A percentile compares a stretch with the other conserved stretches of the same genome.
phyloP scores from a whole-genome alignment of 2,888 invertebrate species.

The Watsonalla cultraria region DNA sequence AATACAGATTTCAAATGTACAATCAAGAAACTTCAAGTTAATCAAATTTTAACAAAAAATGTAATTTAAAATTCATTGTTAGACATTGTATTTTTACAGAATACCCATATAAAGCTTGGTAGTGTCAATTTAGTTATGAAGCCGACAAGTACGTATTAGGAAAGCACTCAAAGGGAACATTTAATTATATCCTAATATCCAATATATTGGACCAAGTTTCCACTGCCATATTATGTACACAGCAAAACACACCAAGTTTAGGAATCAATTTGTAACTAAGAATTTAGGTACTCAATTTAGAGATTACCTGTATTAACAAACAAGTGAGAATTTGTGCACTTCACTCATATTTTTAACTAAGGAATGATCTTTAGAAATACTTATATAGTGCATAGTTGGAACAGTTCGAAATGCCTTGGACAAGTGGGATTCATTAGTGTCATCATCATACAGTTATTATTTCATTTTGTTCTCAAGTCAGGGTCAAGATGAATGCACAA shows the following conservation, averaged over 20 bases:
- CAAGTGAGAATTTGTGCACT: constrained; percentile 50
- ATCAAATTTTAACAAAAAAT: too few species aligned
- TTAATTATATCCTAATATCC: too few species aligned
- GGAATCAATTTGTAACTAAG: neutral
- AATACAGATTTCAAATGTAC: constrained; percentile 3
- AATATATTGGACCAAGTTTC: neutral
- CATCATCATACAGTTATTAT: too few species aligned
- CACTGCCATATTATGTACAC: neutral
- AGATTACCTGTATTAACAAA: constrained; percentile 14
- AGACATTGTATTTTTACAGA: too few species aligned
- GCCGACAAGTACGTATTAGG: constrained; percentile 19
- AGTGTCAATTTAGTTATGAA: constrained; percentile 21
- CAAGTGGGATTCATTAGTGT: constrained; percentile 5
- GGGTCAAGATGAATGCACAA: neutral
- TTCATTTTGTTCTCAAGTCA: constrained; percentile 1
- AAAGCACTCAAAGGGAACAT: constrained; percentile 8
- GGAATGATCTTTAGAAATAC: constrained; percentile 30
- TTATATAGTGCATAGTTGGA: too few species aligned
- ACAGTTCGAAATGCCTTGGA: constrained; percentile 12
- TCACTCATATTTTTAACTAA: constrained; percentile 34
- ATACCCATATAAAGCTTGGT: constrained; percentile 14
- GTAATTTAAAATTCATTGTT: too few species aligned
- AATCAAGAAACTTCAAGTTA: too few species aligned
- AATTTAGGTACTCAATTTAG: constrained; percentile 8
- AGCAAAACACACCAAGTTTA: neutral